Percentiles rank a stretch among this genome's conserved stretches.
Conservation (phyloP, 2,797 vertebrate genomes). For the Denticeps clupeoides region DNA sequence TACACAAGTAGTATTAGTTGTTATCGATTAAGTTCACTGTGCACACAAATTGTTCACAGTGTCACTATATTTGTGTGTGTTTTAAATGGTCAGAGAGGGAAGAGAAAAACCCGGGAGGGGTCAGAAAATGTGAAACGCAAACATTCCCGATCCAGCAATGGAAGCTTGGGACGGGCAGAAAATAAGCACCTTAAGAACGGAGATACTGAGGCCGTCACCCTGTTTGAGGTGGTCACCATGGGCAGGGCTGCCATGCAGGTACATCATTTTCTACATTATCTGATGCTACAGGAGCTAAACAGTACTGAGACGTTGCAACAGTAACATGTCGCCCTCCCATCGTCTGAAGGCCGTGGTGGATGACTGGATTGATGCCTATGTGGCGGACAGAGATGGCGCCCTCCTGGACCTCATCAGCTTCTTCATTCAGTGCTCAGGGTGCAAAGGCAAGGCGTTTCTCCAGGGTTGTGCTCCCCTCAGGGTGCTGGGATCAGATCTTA, state of each 20-base stretch:
- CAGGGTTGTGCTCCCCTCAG: not conserved
- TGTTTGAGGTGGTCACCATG: conserved; percentile 86
- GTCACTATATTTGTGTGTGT: not conserved
- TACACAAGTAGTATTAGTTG: too few species aligned
- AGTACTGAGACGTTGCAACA: too few species aligned
- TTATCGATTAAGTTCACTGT: too few species aligned
- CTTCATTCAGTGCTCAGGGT: conserved; percentile 89
- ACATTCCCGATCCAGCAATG: conserved; percentile 33
- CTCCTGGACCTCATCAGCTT: conserved; percentile 88
- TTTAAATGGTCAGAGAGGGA: conserved; percentile 52
- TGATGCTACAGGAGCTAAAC: too few species aligned
- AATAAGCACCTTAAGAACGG: conserved; percentile 41
- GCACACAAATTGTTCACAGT: too few species aligned
- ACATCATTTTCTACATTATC: too few species aligned
- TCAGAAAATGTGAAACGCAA: conserved; percentile 65
- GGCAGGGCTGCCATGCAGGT: conserved; percentile 82
- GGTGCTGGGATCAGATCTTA: too few species aligned
- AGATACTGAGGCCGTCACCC: conserved; percentile 70
- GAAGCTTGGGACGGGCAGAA: conserved; percentile 37
- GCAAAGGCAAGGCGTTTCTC: conserved; percentile 63
- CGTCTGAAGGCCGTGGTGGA: conserved; percentile 70
- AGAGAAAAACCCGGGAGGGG: conserved; percentile 50
- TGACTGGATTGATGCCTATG: conserved; percentile 81
- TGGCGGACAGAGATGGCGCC: conserved; percentile 71
- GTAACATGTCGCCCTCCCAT: not conserved